Percentiles rank a stretch among this genome's conserved stretches.
Evolutionary conservation across 2,797 vertebrate genomes (phyloP).

Genomic region (Pempheris klunzingeri): DNA sequence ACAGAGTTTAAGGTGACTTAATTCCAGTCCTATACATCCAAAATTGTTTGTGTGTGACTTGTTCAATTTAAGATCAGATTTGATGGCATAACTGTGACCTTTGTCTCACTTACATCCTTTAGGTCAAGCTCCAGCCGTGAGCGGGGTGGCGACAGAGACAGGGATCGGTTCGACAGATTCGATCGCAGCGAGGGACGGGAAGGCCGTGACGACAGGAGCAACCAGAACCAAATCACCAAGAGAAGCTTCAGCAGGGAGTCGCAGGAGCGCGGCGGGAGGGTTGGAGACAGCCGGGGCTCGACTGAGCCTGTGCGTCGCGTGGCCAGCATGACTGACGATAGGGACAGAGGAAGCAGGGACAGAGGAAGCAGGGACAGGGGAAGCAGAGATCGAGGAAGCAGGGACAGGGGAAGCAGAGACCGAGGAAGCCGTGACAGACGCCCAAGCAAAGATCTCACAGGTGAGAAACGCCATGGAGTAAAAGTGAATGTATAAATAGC

Average conservation of each 20-base stretch:
- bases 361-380: slow-evolving; percentile 79
- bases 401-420: slow-evolving; percentile 72
- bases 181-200: slow-evolving; percentile 87
- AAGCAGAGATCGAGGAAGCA: slow-evolving; percentile 75
- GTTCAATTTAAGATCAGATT: not conserved
- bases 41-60: not conserved
- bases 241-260: slow-evolving; percentile 97
- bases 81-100: not conserved
- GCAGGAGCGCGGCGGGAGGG: slow-evolving; percentile 90
- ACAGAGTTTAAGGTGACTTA: not conserved
- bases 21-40: not conserved
- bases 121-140: slow-evolving; percentile 96
- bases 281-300: slow-evolving; percentile 85
- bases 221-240: slow-evolving; percentile 87
- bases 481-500: not conserved
- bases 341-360: slow-evolving; percentile 81
- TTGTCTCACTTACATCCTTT: not conserved
- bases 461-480: slow-evolving; percentile 33
- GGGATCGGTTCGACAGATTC: slow-evolving; percentile 88
- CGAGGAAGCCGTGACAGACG: slow-evolving; percentile 74
- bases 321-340: slow-evolving; percentile 93
- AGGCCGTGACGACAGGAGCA: slow-evolving; percentile 82
- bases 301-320: slow-evolving; percentile 92
- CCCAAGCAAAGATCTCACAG: slow-evolving; percentile 78
- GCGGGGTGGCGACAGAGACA: slow-evolving; percentile 80